phyloP scores from a whole-genome alignment of 2,888 invertebrate species.

The Dynastes hyllus region DNA sequence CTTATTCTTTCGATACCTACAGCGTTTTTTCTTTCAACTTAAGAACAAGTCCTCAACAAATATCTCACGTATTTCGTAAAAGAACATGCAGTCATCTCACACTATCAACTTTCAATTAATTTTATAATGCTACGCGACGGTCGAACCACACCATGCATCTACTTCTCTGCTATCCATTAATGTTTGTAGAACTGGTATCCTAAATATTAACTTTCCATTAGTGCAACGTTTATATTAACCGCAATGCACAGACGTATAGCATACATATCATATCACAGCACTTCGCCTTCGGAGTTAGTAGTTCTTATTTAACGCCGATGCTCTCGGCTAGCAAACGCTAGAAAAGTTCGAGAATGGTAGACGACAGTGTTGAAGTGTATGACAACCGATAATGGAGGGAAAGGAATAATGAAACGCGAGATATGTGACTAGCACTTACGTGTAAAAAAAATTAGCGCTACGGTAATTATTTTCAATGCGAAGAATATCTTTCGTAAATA shows the following conservation, averaged over 20 bases:
- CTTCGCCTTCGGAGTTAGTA: neutral
- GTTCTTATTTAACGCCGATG: no score
- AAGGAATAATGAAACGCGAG: no score
- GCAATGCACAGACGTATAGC: neutral
- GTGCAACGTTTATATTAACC: neutral
- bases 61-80: neutral
- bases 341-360: no score
- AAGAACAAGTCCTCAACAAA: neutral
- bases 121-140: neutral
- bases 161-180: neutral
- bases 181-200: neutral
- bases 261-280: neutral
- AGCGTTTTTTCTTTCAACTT: no score
- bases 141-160: no score
- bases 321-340: no score
- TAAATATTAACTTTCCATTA: slow-evolving; percentile 47
- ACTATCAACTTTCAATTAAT: neutral
- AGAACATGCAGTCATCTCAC: neutral
- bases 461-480: no score
- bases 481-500: no score
- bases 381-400: no score
- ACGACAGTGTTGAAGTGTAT: no score
- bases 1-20: neutral
- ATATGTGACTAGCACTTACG: no score
- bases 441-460: no score